Evolutionary conservation across 1,140 invertebrate genomes (phyloP).

Genomic region (Pseudomyrmex gracilis): DNA sequence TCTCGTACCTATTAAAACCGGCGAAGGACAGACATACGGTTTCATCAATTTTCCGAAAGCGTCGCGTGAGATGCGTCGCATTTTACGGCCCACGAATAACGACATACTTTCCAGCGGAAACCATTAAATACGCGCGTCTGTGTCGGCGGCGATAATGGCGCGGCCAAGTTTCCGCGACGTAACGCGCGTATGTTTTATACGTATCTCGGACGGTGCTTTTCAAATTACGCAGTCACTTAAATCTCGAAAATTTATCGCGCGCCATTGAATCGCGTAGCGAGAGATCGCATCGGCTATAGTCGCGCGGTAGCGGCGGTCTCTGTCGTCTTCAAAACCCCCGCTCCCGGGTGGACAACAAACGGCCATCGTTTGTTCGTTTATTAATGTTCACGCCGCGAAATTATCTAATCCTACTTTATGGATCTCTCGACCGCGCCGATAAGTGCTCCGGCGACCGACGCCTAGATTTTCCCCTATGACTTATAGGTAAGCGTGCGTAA

Average conservation of each 20-base stretch:
- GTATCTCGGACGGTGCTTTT: slow-evolving; percentile 15
- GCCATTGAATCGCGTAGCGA: slow-evolving; percentile 49
- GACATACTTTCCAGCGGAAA: slow-evolving; percentile 15
- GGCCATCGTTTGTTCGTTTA: slow-evolving; percentile 61
- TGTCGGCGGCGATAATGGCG: slow-evolving; percentile 17
- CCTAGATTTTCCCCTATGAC: slow-evolving; percentile 71
- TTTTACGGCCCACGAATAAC: slow-evolving; percentile 7
- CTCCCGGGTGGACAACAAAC: neutral
- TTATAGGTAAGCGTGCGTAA: slow-evolving; percentile 78
- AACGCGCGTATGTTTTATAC: slow-evolving; percentile 53
- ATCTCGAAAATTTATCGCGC: slow-evolving; percentile 68
- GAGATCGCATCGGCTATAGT: slow-evolving; percentile 22
- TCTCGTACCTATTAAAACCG: slow-evolving; percentile 10
- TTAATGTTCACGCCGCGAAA: slow-evolving; percentile 69
- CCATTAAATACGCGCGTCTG: slow-evolving; percentile 8
- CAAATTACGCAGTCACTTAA: slow-evolving; percentile 71
- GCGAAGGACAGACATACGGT: slow-evolving; percentile 5
- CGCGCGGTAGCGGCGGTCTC: slow-evolving; percentile 1
- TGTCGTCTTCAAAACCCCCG: too few relatives aligned
- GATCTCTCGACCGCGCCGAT: slow-evolving; percentile 62
- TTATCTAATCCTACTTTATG: slow-evolving; percentile 76
- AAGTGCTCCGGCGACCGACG: slow-evolving; percentile 61
- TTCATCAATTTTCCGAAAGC: slow-evolving; percentile 33
- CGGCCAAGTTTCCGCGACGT: slow-evolving; percentile 17
- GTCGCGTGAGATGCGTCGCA: neutral